Evolutionary conservation across 2,113 vertebrate genomes (phyloP), one percentile per base, ranked within the genome.

Genomic region (Stegastes partitus): DNA sequence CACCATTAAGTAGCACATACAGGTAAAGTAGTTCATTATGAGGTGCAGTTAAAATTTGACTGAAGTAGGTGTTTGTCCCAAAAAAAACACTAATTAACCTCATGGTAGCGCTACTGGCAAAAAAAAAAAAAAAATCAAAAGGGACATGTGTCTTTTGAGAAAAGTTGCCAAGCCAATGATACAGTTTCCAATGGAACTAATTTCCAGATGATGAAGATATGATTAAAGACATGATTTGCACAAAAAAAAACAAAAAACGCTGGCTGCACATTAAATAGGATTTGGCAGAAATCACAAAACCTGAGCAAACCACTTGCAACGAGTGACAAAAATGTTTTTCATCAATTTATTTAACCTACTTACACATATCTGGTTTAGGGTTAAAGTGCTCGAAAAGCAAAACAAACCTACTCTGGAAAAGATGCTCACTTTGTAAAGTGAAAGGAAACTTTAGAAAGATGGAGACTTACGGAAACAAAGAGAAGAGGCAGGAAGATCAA

Each of bases 71-170:
- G 61, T 75, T 74, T 44, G 26, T 74, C 0, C 15, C n/a, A n/a
- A n/a, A n/a, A 63, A 56, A 74, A 68, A 50, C 70, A 62, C 70
- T 68, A 81, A 81, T 64, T 39, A 81, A 68, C 64, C 64, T 63
- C 39, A 68, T 68, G 57, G 64, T 31, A 47, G 49, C 21, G 11
- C 26, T 56, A 6, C 28, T 21, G n/a, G 47, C 14, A 15, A 47
- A 47, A 47, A 47, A 47, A 47, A 50, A n/a, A n/a, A 50, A 50
- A 2, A 19, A 47, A 6, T 47, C 5, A 47, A 50, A n/a, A 50
- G 47, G 18, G 8, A 16, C 47, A 42, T 3, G 19, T 19, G 6
- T 1, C 44, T 5, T 8, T 47, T 15, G 15, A 47, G 19, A 19
- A 10, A n/a, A 8, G 5, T 9, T n/a, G 47, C 21, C 47, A 8